Conservation (phyloP, 2,888 invertebrate species). For the Harpalus rubripes region DNA sequence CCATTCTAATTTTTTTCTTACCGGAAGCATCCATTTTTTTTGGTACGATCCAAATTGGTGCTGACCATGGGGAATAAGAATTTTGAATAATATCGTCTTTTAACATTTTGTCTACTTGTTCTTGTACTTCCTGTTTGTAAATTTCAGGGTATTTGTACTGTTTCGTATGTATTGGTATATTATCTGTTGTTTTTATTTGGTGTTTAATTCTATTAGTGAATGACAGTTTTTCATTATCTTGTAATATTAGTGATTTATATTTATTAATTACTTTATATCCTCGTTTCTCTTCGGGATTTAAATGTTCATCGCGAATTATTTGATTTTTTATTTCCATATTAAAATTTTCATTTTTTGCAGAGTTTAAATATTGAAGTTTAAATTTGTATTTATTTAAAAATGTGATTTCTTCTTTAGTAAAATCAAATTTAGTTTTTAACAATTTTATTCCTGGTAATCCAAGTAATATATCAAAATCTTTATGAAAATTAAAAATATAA, state of each 20-base stretch:
- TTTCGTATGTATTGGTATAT: not conserved
- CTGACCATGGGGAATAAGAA: not conserved
- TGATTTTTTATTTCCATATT: not conserved
- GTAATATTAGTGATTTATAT: not conserved
- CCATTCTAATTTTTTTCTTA: not conserved
- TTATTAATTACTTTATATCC: not conserved
- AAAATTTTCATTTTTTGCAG: not conserved
- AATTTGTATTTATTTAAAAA: conserved; percentile 32
- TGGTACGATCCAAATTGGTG: not conserved
- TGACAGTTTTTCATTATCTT: not conserved
- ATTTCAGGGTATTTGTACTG: not conserved
- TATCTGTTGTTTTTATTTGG: conserved; percentile 2
- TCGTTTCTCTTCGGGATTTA: not conserved
- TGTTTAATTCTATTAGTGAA: not conserved
- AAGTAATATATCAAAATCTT: conserved; percentile 26
- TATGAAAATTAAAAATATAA: conserved; percentile 27
- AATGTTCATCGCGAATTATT: not conserved
- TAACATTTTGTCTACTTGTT: not conserved
- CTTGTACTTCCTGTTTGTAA: not conserved
- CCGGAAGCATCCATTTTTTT: not conserved
- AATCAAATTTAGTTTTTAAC: conserved; percentile 16
- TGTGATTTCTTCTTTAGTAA: conserved; percentile 14
- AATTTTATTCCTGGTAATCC: conserved; percentile 16
- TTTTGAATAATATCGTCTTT: not conserved
- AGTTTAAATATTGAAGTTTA: conserved; percentile 9